Base-by-base conservation (phyloP, 2,113 vertebrate species). In the Marcusenius ussheri region DNA sequence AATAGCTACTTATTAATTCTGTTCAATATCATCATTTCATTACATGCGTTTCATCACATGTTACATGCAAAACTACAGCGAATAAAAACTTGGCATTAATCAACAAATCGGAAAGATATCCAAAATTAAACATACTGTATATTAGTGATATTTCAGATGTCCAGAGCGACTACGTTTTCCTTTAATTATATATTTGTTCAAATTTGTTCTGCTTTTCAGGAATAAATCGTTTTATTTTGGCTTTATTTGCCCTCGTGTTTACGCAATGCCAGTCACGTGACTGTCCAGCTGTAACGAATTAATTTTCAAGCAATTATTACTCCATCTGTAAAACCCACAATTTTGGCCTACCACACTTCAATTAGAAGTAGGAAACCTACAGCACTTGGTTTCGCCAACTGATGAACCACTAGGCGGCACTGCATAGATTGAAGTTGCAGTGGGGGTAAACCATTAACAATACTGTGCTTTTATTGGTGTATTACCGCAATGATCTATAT, bases 381-480 rank as follows among this genome's bases (percentile, higher is more conserved):
- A 47, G 21, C 39, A 84, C 80, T 45, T 24, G 42, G 21, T 83
- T 83, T 46, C 39, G 39, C 35, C 31, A 31, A 9, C 7, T 42
- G 42, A 24, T 42, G 70, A 62, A 58, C 91, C 92, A 42, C 80
- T 89, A 93, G 91, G 90, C 89, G 92, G 91, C 90, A 91, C 91
- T 92, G 90, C 56, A 88, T 62, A 89, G 83, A 92, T 47, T 89
- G n/a, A 58, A 35, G 50, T 45, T 56, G 13, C 21, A 27, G 50
- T 21, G 50, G 17, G 42, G 19, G 31, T 88, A 56, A 21, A 88
- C 87, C 53, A 5, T 88, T 35, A 56, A 39, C 27, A 53, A 87
- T 8, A 17, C 35, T 13, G 35, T 2, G n/a, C n/a, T 58, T 24
- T 62, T 42, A 24, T 45, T 27, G 21, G 27, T 39, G 11, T 56